Evolutionary conservation across 2,888 invertebrate genomes (phyloP), one percentile per base, ranked within the genome.

Genomic region (Drosophila falleni): DNA sequence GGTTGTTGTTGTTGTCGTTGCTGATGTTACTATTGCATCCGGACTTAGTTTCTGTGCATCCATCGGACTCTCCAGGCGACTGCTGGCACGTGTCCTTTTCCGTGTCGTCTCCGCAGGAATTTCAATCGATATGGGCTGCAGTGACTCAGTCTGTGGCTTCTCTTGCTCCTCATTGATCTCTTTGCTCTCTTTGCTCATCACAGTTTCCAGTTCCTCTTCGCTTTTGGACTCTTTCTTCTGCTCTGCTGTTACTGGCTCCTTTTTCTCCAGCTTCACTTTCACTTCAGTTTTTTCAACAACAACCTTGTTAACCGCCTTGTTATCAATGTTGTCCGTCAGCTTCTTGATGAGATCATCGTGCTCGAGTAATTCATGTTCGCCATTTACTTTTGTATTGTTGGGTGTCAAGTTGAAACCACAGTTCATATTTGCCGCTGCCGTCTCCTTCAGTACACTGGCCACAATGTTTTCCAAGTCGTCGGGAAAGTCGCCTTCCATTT

Each of bases 111-210:
- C 90, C 49, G 93, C 92, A 5, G 97, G 97, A 81, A 97, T 97
- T 91, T 97, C 97, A 82, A 97, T 97, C 2, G 97, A 94, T 82
- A 97, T 94, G 90, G 97, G 97, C 89, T 97, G 96, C 35, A 90
- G 71, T 6, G 84, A 74, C 9, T 81, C 84, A n/a, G 26, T 33
- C 15, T 47, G 69, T 0, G 37, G 26, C 35, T 69, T 78, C 16
- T 83, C 74, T 44, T 68, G 68, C 31, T 71, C 63, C 23, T 71
- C 66, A 10, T 64, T 64, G 31, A 31, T 10, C 37, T 13, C 15
- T 31, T 73, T 69, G 10, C 55, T 19, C 13, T 64, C 76, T 6
- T 63, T 74, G 16, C 1, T n/a, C 6, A 51, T 15, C 5, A n/a
- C 23, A 0, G 46, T 4, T 33, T 37, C 58, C 16, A 51, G 13